Percentiles rank a stretch among this genome's conserved stretches.
Conservation (phyloP, 2,113 vertebrate genomes). For the Syngnathus typhle region DNA sequence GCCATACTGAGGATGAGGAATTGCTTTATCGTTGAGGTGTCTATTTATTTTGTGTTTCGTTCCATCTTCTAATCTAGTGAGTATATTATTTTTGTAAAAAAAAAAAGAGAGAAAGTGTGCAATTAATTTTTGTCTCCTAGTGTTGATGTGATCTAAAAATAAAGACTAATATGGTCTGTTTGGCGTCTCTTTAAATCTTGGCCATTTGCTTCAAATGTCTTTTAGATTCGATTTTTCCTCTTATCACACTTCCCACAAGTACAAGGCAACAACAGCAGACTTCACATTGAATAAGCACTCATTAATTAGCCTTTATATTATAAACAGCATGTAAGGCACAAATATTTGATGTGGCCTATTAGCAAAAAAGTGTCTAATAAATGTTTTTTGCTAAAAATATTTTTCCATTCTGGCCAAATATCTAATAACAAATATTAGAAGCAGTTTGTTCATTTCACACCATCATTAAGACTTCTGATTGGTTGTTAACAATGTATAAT, state of each 20-base stretch:
- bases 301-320: too few species aligned
- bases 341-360: too few species aligned
- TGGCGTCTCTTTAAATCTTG: conserved; percentile 1
- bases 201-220: background rate
- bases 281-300: too few species aligned
- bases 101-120: conserved; percentile 39
- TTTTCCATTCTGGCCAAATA: too few species aligned
- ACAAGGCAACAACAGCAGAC: background rate
- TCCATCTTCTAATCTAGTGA: conserved; percentile 35
- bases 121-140: conserved; percentile 48
- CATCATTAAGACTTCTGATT: too few species aligned
- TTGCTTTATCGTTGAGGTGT: conserved; percentile 31
- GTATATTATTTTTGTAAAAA: conserved; percentile 72
- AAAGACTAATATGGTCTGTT: conserved; percentile 35
- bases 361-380: too few species aligned
- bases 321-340: too few species aligned
- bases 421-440: too few species aligned
- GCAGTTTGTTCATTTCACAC: too few species aligned
- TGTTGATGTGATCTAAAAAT: conserved; percentile 52
- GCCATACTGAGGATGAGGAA: conserved; percentile 9
- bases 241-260: background rate
- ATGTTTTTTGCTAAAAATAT: too few species aligned
- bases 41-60: conserved; percentile 73
- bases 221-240: background rate
- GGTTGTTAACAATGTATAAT: too few species aligned